phyloP scores from a whole-genome alignment of 2,888 invertebrate genomes.

The Aporophyla nigra region DNA sequence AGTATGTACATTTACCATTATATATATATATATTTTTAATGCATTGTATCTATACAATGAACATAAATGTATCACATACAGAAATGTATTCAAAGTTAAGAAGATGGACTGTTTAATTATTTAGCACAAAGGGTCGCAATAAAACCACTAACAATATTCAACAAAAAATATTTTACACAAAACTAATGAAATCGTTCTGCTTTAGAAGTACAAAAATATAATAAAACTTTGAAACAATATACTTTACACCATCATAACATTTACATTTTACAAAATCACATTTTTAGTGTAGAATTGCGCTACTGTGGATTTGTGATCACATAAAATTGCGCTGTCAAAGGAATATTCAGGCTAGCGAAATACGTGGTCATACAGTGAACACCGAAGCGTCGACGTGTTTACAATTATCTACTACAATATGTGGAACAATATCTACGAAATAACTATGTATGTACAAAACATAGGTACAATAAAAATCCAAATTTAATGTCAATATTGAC shows the following conservation, averaged over 20 bases:
- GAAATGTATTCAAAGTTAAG: constrained; percentile 43
- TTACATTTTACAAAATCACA: constrained; percentile 79
- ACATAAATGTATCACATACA: constrained; percentile 60
- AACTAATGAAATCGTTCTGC: constrained; percentile 73
- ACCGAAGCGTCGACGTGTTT: constrained; percentile 25
- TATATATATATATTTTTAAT: constrained; percentile 14
- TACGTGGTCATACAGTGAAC: constrained; percentile 45
- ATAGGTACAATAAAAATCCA: constrained; percentile 39
- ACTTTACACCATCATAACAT: constrained; percentile 78
- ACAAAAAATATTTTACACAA: constrained; percentile 80
- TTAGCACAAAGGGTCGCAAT: constrained; percentile 67
- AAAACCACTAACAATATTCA: constrained; percentile 76
- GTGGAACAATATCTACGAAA: constrained; percentile 49
- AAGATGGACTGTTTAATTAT: constrained; percentile 34
- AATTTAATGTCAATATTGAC: constrained; percentile 33
- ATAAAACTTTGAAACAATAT: constrained; percentile 82
- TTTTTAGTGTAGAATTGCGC: constrained; percentile 72
- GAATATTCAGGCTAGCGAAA: constrained; percentile 55
- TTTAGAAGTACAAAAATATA: constrained; percentile 87
- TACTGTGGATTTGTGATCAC: constrained; percentile 67
- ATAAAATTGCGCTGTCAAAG: constrained; percentile 55
- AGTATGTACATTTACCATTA: constrained; percentile 51
- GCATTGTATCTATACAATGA: constrained; percentile 46
- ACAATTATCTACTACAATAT: constrained; percentile 44
- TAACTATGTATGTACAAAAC: constrained; percentile 58